A percentile compares a stretch with the other conserved stretches of the same genome.
Conservation (phyloP, 2,888 invertebrate genomes). For the Chrysomela aeneicollis region DNA sequence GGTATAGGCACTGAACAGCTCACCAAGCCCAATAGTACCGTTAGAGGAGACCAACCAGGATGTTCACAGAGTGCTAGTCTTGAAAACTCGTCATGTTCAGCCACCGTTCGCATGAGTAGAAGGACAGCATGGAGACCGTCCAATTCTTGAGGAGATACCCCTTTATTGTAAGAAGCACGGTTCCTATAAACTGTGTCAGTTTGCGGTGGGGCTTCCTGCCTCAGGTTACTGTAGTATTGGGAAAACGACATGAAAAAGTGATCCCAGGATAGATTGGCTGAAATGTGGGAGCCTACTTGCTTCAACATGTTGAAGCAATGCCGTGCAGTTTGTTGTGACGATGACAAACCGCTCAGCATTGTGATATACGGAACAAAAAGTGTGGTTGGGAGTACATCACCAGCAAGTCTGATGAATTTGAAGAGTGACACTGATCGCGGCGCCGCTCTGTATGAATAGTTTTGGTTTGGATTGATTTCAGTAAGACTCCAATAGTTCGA, state of each 20-base stretch:
- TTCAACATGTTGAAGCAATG: conserved; percentile 82
- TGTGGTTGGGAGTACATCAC: conserved; percentile 83
- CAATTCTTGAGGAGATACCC: conserved; percentile 81
- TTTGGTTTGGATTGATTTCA: conserved; percentile 60
- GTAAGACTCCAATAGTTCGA: conserved; percentile 84
- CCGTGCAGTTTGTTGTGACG: conserved; percentile 77
- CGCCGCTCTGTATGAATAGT: conserved; percentile 59
- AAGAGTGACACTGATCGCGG: conserved; percentile 81
- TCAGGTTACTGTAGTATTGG: conserved; percentile 74
- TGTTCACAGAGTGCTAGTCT: conserved; percentile 86
- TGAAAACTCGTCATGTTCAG: conserved; percentile 81
- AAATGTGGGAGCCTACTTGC: conserved; percentile 58
- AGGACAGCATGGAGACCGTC: conserved; percentile 87
- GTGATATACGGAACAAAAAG: conserved; percentile 87
- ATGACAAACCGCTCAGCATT: conserved; percentile 85
- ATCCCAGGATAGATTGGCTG: conserved; percentile 76
- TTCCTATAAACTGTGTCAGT: conserved; percentile 70
- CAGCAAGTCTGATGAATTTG: conserved; percentile 90
- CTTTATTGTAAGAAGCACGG: conserved; percentile 61
- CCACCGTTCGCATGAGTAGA: conserved; percentile 78
- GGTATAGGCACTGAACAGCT: conserved; percentile 86
- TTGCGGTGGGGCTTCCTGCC: conserved; percentile 73
- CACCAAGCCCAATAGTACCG: conserved; percentile 81
- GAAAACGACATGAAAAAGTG: conserved; percentile 84
- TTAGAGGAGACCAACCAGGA: conserved; percentile 85